Percentiles rank a stretch among this genome's conserved stretches.
Conservation (phyloP, 2,888 invertebrate species). For the Brachyopa scutellaris region DNA sequence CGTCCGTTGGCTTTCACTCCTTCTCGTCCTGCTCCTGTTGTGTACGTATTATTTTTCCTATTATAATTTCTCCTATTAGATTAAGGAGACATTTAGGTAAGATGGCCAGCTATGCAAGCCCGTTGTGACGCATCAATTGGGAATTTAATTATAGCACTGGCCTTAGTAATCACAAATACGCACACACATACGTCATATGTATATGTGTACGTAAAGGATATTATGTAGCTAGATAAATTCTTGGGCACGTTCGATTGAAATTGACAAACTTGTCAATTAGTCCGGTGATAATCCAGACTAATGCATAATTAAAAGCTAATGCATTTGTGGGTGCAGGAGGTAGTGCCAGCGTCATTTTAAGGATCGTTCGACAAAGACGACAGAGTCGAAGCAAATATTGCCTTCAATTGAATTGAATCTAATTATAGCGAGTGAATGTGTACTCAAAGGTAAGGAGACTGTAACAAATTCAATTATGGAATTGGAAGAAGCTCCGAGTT, state of each 20-base stretch:
- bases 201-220: no score
- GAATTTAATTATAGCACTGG: constrained; percentile 46
- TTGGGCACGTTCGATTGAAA: constrained; percentile 29
- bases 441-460: constrained; percentile 15
- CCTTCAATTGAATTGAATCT: constrained; percentile 31
- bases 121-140: constrained; percentile 16
- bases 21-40: not conserved
- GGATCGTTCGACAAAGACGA: constrained; percentile 21
- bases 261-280: constrained; percentile 48
- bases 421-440: constrained; percentile 20
- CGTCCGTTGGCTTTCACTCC: not conserved
- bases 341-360: constrained; percentile 13
- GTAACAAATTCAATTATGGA: constrained; percentile 25
- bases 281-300: constrained; percentile 25
- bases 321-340: constrained; percentile 27
- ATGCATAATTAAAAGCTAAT: constrained; percentile 50
- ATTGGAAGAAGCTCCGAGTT: not conserved
- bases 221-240: constrained; percentile 28
- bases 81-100: constrained; percentile 1
- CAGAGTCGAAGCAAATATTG: not conserved
- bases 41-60: not conserved
- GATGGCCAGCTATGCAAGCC: not conserved
- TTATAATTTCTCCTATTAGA: constrained; percentile 22
- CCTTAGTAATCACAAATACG: not conserved
- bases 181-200: not conserved